phyloP scores from a whole-genome alignment of 2,113 vertebrate genomes.

The Chaetura pelagica region DNA sequence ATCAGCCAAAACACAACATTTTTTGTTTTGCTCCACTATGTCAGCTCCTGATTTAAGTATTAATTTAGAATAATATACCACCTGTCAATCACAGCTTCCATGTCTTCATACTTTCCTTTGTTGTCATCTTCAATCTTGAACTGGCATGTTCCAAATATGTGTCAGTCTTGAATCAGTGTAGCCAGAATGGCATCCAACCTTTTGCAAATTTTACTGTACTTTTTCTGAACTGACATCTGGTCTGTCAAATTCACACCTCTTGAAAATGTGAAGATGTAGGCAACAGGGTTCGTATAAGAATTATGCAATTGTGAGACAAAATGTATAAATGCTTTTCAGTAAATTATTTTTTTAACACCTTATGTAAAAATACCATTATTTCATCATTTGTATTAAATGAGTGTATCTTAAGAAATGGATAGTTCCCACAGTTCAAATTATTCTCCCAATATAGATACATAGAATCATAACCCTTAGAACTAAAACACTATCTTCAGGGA shows the following conservation, averaged over 20 bases:
- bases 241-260: constrained; percentile 62
- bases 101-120: constrained; percentile 33
- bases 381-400: not conserved
- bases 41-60: not conserved
- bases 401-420: not conserved
- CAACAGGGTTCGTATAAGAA: constrained; percentile 53
- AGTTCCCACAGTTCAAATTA: not conserved
- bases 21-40: not conserved
- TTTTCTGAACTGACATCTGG: constrained; percentile 60
- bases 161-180: constrained; percentile 52
- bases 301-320: constrained; percentile 44
- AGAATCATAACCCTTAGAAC: not conserved
- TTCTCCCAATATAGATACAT: not conserved
- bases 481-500: not conserved
- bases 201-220: constrained; percentile 49
- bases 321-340: constrained; percentile 12
- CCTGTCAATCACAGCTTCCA: constrained; percentile 19
- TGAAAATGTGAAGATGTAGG: constrained; percentile 56
- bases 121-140: constrained; percentile 47
- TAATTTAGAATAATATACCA: not conserved
- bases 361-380: not conserved
- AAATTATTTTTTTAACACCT: not conserved
- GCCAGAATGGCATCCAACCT: constrained; percentile 63
- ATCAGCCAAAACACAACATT: not conserved
- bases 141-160: constrained; percentile 55